Percentiles rank a stretch among this genome's conserved stretches.
Evolutionary conservation across 2,113 vertebrate genomes (phyloP).

Genomic region (Lontra canadensis): DNA sequence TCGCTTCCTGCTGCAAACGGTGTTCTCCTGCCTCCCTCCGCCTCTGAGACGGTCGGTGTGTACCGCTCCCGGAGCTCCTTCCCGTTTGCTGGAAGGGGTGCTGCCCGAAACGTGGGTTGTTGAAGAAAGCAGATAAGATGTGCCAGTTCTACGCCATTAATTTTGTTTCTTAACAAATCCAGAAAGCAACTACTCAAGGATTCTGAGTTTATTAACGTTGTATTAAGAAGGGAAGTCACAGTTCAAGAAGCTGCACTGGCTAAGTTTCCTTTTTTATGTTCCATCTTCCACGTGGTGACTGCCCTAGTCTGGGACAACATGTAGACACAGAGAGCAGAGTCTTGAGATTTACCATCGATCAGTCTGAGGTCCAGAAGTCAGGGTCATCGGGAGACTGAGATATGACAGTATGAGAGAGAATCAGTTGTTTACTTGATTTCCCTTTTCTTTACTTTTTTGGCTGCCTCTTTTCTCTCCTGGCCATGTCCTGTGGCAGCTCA

Average conservation of each 20-base stretch:
- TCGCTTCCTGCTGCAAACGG: accelerated
- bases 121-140: neutral
- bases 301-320: accelerated
- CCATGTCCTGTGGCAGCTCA: no score
- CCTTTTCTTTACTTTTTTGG: no score
- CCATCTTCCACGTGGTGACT: neutral
- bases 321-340: accelerated
- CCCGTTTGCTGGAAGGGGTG: neutral
- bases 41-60: neutral
- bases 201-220: accelerated
- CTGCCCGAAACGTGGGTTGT: neutral
- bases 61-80: neutral
- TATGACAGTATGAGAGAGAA: accelerated
- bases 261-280: no score
- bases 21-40: neutral
- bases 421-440: neutral
- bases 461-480: no score
- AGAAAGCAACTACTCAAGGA: no score
- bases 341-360: accelerated
- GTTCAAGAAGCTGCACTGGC: accelerated
- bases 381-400: neutral
- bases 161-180: neutral
- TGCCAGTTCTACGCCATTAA: neutral
- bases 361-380: neutral
- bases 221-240: neutral